Evolutionary conservation across 2,797 vertebrate species (phyloP).

Genomic region (Sitta carolinensis): DNA sequence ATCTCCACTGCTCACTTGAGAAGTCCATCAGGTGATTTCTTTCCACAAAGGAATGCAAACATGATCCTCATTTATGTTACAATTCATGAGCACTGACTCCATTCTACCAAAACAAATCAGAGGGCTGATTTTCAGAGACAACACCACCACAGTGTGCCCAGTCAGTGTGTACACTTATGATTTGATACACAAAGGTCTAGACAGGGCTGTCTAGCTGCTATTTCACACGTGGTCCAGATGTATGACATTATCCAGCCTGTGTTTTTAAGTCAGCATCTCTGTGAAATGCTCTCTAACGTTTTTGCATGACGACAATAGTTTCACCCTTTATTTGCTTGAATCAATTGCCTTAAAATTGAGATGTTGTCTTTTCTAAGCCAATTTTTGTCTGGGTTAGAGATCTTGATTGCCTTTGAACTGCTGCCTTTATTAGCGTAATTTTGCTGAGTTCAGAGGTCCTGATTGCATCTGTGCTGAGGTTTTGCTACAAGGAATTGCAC

Average conservation of each 20-base stretch:
- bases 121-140: no score
- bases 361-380: not conserved
- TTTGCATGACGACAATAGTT: not conserved
- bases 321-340: not conserved
- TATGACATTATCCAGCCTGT: not conserved
- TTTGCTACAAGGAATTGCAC: not conserved
- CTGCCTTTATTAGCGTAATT: not conserved
- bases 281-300: not conserved
- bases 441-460: not conserved
- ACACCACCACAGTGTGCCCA: not conserved
- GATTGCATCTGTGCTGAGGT: not conserved
- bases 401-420: not conserved
- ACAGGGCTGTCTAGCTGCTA: not conserved
- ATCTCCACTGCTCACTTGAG: no score
- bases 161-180: not conserved
- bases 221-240: not conserved
- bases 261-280: not conserved
- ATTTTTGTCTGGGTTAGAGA: not conserved
- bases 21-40: no score
- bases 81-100: no score
- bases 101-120: no score
- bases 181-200: not conserved
- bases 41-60: no score
- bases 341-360: not conserved
- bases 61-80: no score